Percentiles rank a stretch among this genome's conserved stretches.
These are phyloP conservation scores for Austrofundulus limnaeus DNA, from an alignment of 2,113 vertebrate species.

Conservation along the genomic window DNA sequence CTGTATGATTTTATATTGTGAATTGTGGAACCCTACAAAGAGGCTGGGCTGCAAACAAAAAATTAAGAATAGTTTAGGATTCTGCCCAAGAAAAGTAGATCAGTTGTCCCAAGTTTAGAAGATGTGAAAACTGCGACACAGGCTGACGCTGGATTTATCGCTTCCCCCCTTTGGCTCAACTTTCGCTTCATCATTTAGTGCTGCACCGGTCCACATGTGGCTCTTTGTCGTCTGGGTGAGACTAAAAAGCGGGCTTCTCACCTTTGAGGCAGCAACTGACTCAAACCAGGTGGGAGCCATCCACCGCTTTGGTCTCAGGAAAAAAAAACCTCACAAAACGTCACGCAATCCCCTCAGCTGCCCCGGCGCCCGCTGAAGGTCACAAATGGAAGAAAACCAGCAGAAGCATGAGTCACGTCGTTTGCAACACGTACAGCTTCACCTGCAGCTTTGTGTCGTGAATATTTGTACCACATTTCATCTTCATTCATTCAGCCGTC, in stretches of 20 bases:
- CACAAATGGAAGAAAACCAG: slow-evolving; percentile 10
- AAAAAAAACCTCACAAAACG: too few species aligned
- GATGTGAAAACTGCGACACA: too few species aligned
- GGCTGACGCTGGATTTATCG: slow-evolving; percentile 6
- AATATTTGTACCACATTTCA: slow-evolving; percentile 3
- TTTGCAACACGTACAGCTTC: slow-evolving; percentile 2
- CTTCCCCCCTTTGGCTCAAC: slow-evolving; percentile 5
- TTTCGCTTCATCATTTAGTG: slow-evolving; percentile 4
- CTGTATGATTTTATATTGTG: too few species aligned
- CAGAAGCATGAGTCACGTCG: background rate
- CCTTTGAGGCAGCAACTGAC: slow-evolving; percentile 18
- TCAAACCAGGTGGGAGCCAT: slow-evolving; percentile 8
- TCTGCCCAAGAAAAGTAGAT: too few species aligned
- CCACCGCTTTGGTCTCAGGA: slow-evolving; percentile 14
- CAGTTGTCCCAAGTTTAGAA: background rate
- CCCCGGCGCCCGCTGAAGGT: slow-evolving; percentile 13
- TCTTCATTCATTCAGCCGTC: background rate
- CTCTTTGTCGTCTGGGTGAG: slow-evolving; percentile 5
- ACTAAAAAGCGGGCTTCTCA: slow-evolving; percentile 15
- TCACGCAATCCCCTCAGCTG: background rate
- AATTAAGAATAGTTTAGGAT: too few species aligned
- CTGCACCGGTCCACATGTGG: slow-evolving; percentile 11
- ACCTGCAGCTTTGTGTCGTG: background rate
- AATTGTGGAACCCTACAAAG: too few species aligned
- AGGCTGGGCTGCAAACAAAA: too few species aligned